Conservation (phyloP, 1,140 invertebrate genomes). For the Heterodera carotae region DNA sequence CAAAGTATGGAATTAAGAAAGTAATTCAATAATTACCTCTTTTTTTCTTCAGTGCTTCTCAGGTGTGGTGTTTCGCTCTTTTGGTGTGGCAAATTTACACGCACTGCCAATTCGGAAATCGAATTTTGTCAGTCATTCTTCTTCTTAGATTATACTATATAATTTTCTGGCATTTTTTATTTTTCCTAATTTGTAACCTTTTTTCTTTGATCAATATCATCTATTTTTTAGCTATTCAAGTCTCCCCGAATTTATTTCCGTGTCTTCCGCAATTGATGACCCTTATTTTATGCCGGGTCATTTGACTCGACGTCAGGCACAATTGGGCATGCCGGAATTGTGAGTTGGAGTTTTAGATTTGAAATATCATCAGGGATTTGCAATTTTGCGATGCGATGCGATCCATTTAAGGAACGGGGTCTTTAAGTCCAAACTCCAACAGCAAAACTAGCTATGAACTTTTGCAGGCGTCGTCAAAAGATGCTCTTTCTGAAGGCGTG, state of each 20-base stretch:
- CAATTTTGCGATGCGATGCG: too few relatives aligned
- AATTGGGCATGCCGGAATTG: slow-evolving; percentile 21
- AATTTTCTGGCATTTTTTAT: not conserved
- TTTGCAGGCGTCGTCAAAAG: slow-evolving; percentile 10
- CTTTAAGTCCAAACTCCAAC: too few relatives aligned
- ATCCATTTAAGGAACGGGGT: not conserved
- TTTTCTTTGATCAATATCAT: not conserved
- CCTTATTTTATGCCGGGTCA: slow-evolving; percentile 26
- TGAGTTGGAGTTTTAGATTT: not conserved
- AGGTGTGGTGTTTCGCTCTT: slow-evolving; percentile 17
- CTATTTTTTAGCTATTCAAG: slow-evolving; percentile 8
- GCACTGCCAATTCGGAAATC: slow-evolving; percentile 23
- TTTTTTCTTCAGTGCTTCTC: slow-evolving; percentile 11
- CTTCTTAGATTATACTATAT: not conserved
- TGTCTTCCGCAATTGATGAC: slow-evolving; percentile 8
- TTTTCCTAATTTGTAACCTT: too few relatives aligned
- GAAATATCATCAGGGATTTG: too few relatives aligned
- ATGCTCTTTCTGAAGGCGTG: slow-evolving; percentile 16
- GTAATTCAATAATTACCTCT: too few relatives aligned
- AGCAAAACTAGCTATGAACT: too few relatives aligned
- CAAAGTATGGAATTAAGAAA: too few relatives aligned
- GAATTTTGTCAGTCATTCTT: slow-evolving; percentile 17
- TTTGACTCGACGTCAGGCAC: slow-evolving; percentile 11
- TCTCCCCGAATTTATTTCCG: slow-evolving; percentile 10
- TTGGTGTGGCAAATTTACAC: slow-evolving; percentile 27